Evolutionary conservation across 2,113 vertebrate species (phyloP).

Genomic region (Chunga burmeisteri): DNA sequence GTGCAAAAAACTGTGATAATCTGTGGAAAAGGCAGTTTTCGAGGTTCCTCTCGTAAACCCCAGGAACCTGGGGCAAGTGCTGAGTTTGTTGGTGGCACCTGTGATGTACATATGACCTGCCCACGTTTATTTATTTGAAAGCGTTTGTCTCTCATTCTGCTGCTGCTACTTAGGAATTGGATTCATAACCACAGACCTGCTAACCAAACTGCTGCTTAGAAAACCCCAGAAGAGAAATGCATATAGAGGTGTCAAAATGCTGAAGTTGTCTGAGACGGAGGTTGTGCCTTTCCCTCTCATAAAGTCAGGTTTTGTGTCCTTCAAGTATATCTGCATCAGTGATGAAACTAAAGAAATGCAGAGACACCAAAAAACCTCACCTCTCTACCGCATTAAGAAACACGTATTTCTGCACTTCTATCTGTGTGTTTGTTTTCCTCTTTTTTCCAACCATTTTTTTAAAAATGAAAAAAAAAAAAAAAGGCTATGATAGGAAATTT

Average conservation of each 20-base stretch:
- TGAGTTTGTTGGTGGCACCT: not conserved
- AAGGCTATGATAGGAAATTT: not conserved
- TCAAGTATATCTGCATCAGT: not conserved
- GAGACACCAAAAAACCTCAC: not conserved
- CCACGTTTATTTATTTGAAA: not conserved
- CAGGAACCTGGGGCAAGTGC: rapidly evolving
- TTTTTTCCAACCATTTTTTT: not conserved
- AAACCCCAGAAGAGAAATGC: not conserved
- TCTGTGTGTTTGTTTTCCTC: not conserved
- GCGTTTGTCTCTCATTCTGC: not conserved
- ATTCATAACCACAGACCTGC: not conserved
- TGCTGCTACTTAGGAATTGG: not conserved
- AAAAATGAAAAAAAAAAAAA: not conserved
- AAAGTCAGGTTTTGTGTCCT: not conserved
- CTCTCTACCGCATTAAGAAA: not conserved
- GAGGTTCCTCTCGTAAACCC: not conserved
- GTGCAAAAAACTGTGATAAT: not conserved
- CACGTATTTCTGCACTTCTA: not conserved
- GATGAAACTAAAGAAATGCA: not conserved
- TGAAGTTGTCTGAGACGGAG: not conserved
- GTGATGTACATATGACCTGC: not conserved
- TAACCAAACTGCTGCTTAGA: not conserved
- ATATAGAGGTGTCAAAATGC: not conserved
- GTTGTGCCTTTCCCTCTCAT: not conserved
- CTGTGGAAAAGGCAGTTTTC: rapidly evolving